Conservation (phyloP, 2,113 vertebrate species). For the Equus przewalskii region DNA sequence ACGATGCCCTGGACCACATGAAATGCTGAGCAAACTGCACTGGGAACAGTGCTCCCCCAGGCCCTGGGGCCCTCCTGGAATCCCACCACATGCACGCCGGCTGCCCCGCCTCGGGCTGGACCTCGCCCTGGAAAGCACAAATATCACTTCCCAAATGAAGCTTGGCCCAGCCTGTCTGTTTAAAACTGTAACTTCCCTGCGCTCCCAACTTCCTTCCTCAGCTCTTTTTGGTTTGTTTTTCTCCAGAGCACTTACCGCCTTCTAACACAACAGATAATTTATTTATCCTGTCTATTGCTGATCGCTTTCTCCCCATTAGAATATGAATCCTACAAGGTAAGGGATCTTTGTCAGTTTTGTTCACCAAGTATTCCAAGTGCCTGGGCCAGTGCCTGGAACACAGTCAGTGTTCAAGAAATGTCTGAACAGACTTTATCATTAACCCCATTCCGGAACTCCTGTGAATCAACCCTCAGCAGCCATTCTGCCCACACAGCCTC, state of each 20-base stretch:
- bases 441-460: background rate
- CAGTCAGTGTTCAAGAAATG: background rate
- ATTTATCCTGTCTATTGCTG: background rate
- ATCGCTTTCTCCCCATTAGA: background rate
- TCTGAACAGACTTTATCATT: background rate
- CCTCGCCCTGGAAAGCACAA: background rate
- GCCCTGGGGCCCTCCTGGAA: accelerated
- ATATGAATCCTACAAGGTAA: background rate
- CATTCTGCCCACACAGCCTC: background rate
- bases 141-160: background rate
- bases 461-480: background rate
- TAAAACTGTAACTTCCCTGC: background rate
- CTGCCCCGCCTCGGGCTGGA: background rate
- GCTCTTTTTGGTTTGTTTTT: background rate
- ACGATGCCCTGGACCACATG: too few relatives aligned
- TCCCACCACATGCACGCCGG: accelerated
- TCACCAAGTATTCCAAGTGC: background rate
- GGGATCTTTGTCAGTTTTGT: background rate
- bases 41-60: too few relatives aligned
- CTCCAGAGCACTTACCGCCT: background rate
- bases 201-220: background rate
- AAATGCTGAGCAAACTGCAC: background rate
- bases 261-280: background rate
- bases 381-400: background rate
- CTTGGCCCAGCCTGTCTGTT: background rate